A percentile compares a stretch with the other conserved stretches of the same genome.
Evolutionary conservation across 2,888 invertebrate species (phyloP).

Genomic region (Rhodophaea formosa): DNA sequence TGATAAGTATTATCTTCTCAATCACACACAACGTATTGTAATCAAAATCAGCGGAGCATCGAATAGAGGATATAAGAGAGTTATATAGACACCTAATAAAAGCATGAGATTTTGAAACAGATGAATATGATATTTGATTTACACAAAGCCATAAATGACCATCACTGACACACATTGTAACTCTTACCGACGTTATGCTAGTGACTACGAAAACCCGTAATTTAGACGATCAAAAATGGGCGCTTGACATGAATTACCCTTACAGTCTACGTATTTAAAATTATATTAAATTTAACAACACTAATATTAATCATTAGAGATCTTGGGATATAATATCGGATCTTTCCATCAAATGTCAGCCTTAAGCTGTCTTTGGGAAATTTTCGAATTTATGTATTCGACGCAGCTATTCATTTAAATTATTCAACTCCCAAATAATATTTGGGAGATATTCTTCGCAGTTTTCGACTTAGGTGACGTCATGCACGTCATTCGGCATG

Average conservation of each 20-base stretch:
- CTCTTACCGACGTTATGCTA: slow-evolving; percentile 9
- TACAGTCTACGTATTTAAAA: not conserved
- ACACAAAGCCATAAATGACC: not conserved
- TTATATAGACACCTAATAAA: too few species aligned
- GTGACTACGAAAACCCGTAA: slow-evolving; percentile 36
- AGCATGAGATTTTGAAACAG: too few species aligned
- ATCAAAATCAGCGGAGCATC: too few species aligned
- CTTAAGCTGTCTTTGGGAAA: not conserved
- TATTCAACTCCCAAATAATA: not conserved
- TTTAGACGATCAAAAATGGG: slow-evolving; percentile 26
- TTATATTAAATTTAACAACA: not conserved
- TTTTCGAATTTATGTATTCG: not conserved
- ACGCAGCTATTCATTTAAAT: not conserved
- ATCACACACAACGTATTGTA: too few species aligned
- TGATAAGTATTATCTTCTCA: too few species aligned
- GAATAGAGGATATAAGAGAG: too few species aligned
- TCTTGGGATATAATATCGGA: slow-evolving; percentile 6
- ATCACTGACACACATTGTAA: not conserved
- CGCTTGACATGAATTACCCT: not conserved
- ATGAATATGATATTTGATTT: too few species aligned
- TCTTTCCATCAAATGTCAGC: not conserved
- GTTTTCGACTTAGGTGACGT: slow-evolving; percentile 12
- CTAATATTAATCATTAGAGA: slow-evolving; percentile 1
- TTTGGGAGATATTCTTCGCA: slow-evolving; percentile 17
- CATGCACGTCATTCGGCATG: slow-evolving; percentile 17